These are phyloP conservation scores for Hylyphantes graminicola DNA, from an alignment of 1,140 invertebrate species.

Conservation along the genomic window DNA sequence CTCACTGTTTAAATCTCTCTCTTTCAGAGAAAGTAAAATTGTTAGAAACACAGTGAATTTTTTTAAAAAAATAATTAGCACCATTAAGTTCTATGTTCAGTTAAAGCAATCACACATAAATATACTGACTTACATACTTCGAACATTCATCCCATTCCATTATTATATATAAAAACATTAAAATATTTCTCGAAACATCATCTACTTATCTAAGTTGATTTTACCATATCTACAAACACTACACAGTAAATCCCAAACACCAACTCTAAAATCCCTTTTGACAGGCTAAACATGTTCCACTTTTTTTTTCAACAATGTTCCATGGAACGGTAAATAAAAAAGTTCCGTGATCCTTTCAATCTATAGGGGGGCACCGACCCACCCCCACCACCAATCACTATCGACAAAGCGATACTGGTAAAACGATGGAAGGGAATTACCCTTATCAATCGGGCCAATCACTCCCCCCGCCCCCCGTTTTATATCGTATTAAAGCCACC, in stretches of 20 bases:
- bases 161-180: no score
- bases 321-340: neutral
- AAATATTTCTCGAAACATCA: neutral
- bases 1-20: no score
- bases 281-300: neutral
- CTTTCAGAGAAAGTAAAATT: no score
- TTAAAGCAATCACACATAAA: no score
- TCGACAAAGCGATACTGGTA: constrained; percentile 50
- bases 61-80: no score
- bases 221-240: neutral
- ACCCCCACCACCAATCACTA: constrained; percentile 31
- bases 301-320: neutral
- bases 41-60: no score
- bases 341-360: neutral
- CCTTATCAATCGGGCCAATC: constrained; percentile 54
- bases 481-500: constrained; percentile 10
- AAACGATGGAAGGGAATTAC: constrained; percentile 45
- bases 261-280: neutral
- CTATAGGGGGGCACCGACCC: neutral
- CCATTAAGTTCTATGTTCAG: no score
- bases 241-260: neutral
- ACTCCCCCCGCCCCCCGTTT: constrained; percentile 12
- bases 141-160: no score
- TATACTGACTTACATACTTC: no score
- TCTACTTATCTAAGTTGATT: neutral